Evolutionary conservation across 2,888 invertebrate species (phyloP), one percentile per base, ranked within the genome.

Genomic region (Dolichopus griseipennis): DNA sequence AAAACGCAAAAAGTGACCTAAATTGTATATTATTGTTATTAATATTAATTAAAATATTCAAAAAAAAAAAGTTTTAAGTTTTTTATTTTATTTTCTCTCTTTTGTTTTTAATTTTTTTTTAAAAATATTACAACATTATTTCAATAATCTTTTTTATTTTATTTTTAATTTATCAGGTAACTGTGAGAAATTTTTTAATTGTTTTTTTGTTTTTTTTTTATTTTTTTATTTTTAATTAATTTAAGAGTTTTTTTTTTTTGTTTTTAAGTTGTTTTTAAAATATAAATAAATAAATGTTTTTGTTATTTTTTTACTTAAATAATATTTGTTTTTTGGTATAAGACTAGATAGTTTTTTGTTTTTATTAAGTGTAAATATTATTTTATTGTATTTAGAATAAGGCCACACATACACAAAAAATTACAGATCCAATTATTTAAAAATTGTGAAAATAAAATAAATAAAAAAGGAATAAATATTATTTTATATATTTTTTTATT

Each of bases 121-220:
- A 52, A 52, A 18, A 52, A 52, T 52, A 52, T 52, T 52, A 52
- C 18, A 52, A 15, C 52, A 52, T 52, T n/a, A 12, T 41, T 41
- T 12, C 41, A 41, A 12, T 41, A 15, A 41, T 41, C 8, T 41
- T 52, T 52, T 52, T 52, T 52, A 12, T 52, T 52, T 18, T 18
- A 18, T 52, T 52, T n/a, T 52, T 18, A 52, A 52, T 52, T 52
- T 52, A 52, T 52, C 52, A 52, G 52, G 52, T 52, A 52, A 52
- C 52, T 52, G 52, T 52, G 52, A 52, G 52, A 52, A 52, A 52
- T 52, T 12, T 27, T 37, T 37, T 37, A 37, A 37, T 37, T 37
- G 8, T 37, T 37, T 37, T 37, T 10, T 10, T 10, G 3, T 37
- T 10, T 37, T 37, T 8, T 37, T 37, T 12, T 7, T 18, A 52